These are phyloP conservation scores for Liopterus haemorrhoidalis DNA, from an alignment of 2,888 invertebrate genomes.

Conservation along the genomic window DNA sequence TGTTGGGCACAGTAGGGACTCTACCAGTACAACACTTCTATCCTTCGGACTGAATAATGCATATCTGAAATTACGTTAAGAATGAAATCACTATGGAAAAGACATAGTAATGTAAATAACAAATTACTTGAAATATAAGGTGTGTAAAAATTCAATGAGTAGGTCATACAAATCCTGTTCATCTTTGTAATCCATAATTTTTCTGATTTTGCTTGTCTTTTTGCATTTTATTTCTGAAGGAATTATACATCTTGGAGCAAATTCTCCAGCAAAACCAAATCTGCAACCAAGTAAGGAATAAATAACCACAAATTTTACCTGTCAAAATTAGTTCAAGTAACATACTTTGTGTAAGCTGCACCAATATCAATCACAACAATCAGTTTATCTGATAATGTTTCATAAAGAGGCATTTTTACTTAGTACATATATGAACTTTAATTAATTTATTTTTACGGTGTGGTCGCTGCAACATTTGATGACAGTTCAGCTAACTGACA, in stretches of 20 bases:
- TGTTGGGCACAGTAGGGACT: constrained; percentile 79
- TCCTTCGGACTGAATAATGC: constrained; percentile 90
- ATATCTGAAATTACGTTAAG: constrained; percentile 54
- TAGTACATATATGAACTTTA: too few relatives aligned
- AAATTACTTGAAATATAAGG: constrained; percentile 77
- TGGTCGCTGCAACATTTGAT: too few relatives aligned
- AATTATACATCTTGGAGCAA: constrained; percentile 81
- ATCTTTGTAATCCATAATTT: constrained; percentile 59
- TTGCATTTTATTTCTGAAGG: constrained; percentile 69
- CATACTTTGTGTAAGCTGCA: constrained; percentile 82
- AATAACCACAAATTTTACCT: constrained; percentile 4
- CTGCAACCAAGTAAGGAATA: constrained; percentile 47
- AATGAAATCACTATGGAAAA: neutral
- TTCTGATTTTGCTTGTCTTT: constrained; percentile 53
- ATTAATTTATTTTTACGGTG: too few relatives aligned
- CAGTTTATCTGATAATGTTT: constrained; percentile 81
- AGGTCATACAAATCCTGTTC: constrained; percentile 73
- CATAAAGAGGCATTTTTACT: constrained; percentile 74
- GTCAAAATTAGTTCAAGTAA: constrained; percentile 36
- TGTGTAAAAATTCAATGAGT: constrained; percentile 81
- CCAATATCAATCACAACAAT: constrained; percentile 88
- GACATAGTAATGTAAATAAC: constrained; percentile 12
- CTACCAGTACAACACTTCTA: constrained; percentile 83
- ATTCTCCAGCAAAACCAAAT: constrained; percentile 88
- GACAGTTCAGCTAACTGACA: too few relatives aligned